phyloP scores from a whole-genome alignment of 1,140 invertebrate species.

The Coelopa frigida region DNA sequence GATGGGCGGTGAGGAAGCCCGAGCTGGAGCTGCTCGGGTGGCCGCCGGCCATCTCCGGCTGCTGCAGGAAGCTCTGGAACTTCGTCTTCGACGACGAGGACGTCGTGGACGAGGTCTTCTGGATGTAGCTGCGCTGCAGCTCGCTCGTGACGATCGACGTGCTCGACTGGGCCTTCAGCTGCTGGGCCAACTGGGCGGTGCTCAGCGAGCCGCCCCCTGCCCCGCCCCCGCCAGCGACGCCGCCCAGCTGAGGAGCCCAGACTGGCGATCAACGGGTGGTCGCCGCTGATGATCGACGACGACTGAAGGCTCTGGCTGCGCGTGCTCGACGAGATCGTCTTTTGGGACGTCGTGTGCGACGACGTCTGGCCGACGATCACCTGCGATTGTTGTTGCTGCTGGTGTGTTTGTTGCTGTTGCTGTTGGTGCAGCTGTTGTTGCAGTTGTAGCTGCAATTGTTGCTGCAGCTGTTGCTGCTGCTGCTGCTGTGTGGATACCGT shows the following conservation, averaged over 20 bases:
- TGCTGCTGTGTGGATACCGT: conserved; percentile 7
- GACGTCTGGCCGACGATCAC: too few species aligned
- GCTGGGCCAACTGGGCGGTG: conserved; percentile 21
- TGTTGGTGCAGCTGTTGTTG: conserved; percentile 5
- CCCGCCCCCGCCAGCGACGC: background rate
- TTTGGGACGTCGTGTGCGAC: too few species aligned
- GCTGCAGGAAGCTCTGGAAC: conserved; percentile 41
- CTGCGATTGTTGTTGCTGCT: conserved; percentile 11
- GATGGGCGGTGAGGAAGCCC: conserved; percentile 36
- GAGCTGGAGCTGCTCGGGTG: conserved; percentile 11
- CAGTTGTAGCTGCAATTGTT: conserved; percentile 5
- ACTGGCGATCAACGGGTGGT: too few species aligned
- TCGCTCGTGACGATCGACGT: conserved; percentile 40
- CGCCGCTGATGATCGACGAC: conserved; percentile 23
- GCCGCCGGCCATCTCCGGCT: conserved; percentile 31
- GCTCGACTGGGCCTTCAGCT: conserved; percentile 40
- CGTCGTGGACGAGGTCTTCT: conserved; percentile 18
- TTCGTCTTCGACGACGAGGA: conserved; percentile 24
- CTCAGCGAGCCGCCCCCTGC: conserved; percentile 8
- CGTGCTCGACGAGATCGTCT: conserved; percentile 35
- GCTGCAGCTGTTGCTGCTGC: background rate
- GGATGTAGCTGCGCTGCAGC: conserved; percentile 26
- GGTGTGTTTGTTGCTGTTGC: conserved; percentile 14
- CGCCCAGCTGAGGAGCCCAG: conserved; percentile 2
- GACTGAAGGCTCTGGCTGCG: conserved; percentile 41